These are phyloP conservation scores for Dasypolia templi DNA, from an alignment of 2,888 invertebrate genomes.

Conservation along the genomic window DNA sequence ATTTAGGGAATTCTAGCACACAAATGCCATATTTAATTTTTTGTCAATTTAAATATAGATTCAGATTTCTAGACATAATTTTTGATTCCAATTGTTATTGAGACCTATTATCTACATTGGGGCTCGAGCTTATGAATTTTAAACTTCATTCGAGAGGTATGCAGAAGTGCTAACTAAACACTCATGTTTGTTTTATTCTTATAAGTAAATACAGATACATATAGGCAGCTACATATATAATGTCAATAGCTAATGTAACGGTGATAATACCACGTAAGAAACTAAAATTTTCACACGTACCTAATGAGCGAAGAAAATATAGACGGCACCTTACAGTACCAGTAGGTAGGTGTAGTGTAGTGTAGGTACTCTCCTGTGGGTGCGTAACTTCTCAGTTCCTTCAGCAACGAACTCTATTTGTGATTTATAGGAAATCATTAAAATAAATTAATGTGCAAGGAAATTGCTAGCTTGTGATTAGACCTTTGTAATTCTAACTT, in stretches of 20 bases:
- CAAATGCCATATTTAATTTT: conserved; percentile 34
- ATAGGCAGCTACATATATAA: conserved; percentile 67
- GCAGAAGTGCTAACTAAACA: conserved; percentile 57
- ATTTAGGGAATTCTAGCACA: conserved; percentile 42
- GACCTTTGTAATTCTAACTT: conserved; percentile 64
- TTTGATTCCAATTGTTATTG: conserved; percentile 38
- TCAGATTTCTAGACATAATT: conserved; percentile 29
- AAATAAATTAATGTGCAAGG: conserved; percentile 68
- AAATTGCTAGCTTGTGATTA: conserved; percentile 69
- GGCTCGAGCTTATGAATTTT: conserved; percentile 26
- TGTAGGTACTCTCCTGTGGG: conserved; percentile 8
- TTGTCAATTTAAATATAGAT: conserved; percentile 46
- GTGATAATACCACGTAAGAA: conserved; percentile 72
- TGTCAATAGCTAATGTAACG: conserved; percentile 77
- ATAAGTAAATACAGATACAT: conserved; percentile 69
- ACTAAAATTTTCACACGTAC: conserved; percentile 78
- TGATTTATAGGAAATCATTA: conserved; percentile 69
- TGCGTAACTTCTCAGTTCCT: conserved; percentile 30
- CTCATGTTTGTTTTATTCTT: conserved; percentile 62
- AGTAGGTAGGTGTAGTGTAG: neutral
- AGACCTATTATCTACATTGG: conserved; percentile 36
- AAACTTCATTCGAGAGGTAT: conserved; percentile 47
- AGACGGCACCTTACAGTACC: conserved; percentile 36
- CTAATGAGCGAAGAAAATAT: conserved; percentile 67
- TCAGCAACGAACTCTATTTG: conserved; percentile 50